Base-by-base conservation (phyloP, 2,797 vertebrate genomes). In the Tenualosa ilisha region DNA sequence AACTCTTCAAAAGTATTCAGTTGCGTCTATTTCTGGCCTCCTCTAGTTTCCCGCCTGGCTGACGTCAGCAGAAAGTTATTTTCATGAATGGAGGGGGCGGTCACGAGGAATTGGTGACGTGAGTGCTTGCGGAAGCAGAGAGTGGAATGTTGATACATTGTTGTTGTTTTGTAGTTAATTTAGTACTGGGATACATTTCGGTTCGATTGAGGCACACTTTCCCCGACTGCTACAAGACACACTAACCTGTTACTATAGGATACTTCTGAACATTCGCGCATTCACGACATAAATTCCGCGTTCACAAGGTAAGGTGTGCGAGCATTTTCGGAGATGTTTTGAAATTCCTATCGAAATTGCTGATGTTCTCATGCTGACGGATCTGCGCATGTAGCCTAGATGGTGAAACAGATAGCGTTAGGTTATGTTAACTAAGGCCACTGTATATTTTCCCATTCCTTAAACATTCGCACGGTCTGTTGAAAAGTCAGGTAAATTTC, bases 71-170 rank as follows among this genome's bases (percentile, higher is more conserved):
- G 88, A 91, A 94, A 96, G 96, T 95, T 96, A 96, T 96, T 96
- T 96, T 96, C 96, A 96, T 96, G 96, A 96, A 96, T 96, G 96
- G 95, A 96, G 94, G 95, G 95, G 95, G 95, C 94, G 95, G 95
- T 96, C 96, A 96, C 94, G 94, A 95, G 96, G 94, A 96, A 82
- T 86, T 88, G 88, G 93, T 96, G 96, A 96, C 96, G 95, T 93
- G 88, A 93, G 93, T 87, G 94, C 95, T 96, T 94, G 95, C 96
- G 96, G 96, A 96, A 96, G 95, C 95, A 90, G 89, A 86, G 95
- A 93, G 94, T 95, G 95, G 95, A 96, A 96, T 96, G 96, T 95
- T 93, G 93, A 93, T 93, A 95, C 96, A 94, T 95, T 96, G 95
- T 96, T 96, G 95, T 96, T 96, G 96, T 96, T 96, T 95, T 96